Evolutionary conservation across 2,888 invertebrate species (phyloP), one percentile per base, ranked within the genome.

Genomic region (Cepaea hortensis): DNA sequence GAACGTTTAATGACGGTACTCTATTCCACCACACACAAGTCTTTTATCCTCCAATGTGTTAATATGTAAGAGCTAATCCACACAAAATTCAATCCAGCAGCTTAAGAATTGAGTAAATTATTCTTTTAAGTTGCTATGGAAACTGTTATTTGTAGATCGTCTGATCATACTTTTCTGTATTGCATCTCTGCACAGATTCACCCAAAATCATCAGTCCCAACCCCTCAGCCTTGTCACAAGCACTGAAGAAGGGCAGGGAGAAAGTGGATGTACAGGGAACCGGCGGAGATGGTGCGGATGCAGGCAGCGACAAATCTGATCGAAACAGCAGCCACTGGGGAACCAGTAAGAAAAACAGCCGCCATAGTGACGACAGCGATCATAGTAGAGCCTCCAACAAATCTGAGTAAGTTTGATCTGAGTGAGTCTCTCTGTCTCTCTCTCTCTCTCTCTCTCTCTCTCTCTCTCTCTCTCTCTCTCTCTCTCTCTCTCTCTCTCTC

Each of bases 191-290:
- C 90, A 35, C 89, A 92, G 93, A 90, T 88, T 92, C 93, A 3
- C 92, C 93, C 13, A 93, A 92, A 88, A 92, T 91, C 88, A 89
- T 91, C 46, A 93, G 93, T 84, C 93, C 93, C 3, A 91, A 91
- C 73, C 90, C 86, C 3, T n/a, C 91, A 23, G 89, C 90, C 9
- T 62, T 90, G 35, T 84, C 91, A 6, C 90, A 89, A 3, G 86
- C 89, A 65, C 88, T 91, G 82, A 90, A 90, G 80, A 91, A 90
- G 83, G 89, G 80, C 23, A 87, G 84, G 35, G 87, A 87, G 48
- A 87, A 84, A n/a, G 18, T 62, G 3, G 84, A 87, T 48, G n/a
- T 46, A 18, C 48, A 3, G 13, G 50, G 55, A 18, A 76, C 91
- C 48, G 90, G 90, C 81, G 46, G 91, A 88, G 91, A 90, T 61